Evolutionary conservation across 1,140 invertebrate species (phyloP).

Genomic region (Drosophila baimaii): DNA sequence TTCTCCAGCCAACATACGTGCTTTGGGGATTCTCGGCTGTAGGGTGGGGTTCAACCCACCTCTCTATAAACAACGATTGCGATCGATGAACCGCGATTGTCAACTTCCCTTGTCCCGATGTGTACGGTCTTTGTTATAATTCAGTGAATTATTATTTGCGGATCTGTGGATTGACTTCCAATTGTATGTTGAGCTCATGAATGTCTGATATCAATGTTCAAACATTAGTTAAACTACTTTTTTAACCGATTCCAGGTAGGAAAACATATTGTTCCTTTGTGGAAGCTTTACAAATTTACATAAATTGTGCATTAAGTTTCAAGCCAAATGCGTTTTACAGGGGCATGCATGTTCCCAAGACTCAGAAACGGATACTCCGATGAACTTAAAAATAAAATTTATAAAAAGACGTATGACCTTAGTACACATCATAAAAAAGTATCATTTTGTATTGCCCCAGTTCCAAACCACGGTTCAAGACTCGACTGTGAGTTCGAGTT

Average conservation of each 20-base stretch:
- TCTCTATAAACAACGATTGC: slow-evolving; percentile 11
- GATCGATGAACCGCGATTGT: slow-evolving; percentile 8
- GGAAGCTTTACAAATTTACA: no score
- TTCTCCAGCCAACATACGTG: slow-evolving; percentile 24
- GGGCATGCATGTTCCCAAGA: no score
- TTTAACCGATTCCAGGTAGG: neutral
- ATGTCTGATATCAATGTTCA: neutral
- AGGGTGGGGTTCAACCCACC: slow-evolving; percentile 7
- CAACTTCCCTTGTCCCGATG: neutral
- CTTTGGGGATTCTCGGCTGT: neutral
- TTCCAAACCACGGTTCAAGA: no score
- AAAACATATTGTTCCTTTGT: neutral
- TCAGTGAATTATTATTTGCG: slow-evolving; percentile 75
- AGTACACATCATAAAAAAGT: no score
- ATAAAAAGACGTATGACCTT: no score
- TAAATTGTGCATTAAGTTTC: no score
- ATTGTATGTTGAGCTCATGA: slow-evolving; percentile 1
- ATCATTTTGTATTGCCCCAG: no score
- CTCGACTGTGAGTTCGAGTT: no score
- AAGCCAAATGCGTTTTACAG: no score
- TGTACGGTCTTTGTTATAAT: slow-evolving; percentile 16
- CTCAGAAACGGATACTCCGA: no score
- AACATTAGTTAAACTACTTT: neutral
- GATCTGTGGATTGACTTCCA: neutral
- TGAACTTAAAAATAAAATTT: no score